Evolutionary conservation across 2,113 vertebrate genomes (phyloP).

Genomic region (Erythrocercus mccallii): DNA sequence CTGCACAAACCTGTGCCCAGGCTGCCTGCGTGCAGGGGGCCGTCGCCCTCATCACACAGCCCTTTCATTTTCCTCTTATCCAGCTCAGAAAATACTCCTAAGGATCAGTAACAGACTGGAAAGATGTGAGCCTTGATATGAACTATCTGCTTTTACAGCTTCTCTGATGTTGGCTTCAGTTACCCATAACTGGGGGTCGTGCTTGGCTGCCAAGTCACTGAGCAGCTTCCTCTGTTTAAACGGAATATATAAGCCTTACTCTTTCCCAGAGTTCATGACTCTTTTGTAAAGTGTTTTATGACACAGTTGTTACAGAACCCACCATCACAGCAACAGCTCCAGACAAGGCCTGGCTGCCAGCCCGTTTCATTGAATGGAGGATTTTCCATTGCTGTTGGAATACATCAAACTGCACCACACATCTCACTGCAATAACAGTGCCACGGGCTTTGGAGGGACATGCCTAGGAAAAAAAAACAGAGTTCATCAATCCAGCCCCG

Average conservation of each 20-base stretch:
- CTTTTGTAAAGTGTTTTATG: slow-evolving; percentile 63
- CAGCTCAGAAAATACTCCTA: neutral
- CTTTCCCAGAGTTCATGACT: slow-evolving; percentile 44
- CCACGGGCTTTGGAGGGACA: neutral
- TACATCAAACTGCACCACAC: neutral
- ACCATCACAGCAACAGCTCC: slow-evolving; percentile 12
- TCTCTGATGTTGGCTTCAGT: slow-evolving; percentile 44
- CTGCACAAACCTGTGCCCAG: neutral
- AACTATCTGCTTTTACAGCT: slow-evolving; percentile 26
- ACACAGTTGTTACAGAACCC: slow-evolving; percentile 54
- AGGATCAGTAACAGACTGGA: slow-evolving; percentile 15
- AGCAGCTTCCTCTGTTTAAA: slow-evolving; percentile 63
- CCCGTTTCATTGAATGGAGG: neutral
- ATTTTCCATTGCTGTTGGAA: neutral
- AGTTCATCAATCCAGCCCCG: neutral
- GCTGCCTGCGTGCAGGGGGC: neutral
- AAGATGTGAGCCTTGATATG: slow-evolving; percentile 45
- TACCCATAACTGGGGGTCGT: slow-evolving; percentile 4
- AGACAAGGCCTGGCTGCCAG: slow-evolving; percentile 4
- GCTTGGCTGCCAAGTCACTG: slow-evolving; percentile 51
- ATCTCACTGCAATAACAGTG: neutral
- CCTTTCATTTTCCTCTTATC: slow-evolving; percentile 9
- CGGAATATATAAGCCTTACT: slow-evolving; percentile 28
- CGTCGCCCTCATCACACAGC: neutral
- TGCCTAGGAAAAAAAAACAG: neutral